Evolutionary conservation across 2,797 vertebrate genomes (phyloP).

Genomic region (Crenuchus spilurus): DNA sequence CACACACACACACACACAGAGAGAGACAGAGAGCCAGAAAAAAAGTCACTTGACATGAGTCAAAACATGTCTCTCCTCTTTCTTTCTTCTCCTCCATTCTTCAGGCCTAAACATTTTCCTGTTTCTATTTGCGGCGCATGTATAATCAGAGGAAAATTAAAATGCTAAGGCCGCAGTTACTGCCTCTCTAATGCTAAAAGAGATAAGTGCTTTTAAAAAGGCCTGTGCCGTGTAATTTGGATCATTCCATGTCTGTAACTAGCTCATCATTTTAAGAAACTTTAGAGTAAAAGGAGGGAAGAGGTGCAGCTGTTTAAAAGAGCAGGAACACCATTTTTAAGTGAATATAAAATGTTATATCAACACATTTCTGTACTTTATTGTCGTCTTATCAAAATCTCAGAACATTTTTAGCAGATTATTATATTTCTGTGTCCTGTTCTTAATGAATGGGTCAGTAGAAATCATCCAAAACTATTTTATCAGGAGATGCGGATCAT

Average conservation of each 20-base stretch:
- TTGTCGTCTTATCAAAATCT: no score
- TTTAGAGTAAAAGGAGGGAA: not conserved
- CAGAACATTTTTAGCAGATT: no score
- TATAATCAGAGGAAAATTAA: slow-evolving; percentile 36
- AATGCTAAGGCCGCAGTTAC: slow-evolving; percentile 8
- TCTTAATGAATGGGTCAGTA: no score
- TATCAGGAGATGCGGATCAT: no score
- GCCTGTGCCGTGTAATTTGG: slow-evolving; percentile 33
- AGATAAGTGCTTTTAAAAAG: not conserved
- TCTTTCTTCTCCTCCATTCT: slow-evolving; percentile 19
- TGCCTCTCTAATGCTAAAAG: slow-evolving; percentile 23
- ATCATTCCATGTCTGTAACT: slow-evolving; percentile 40
- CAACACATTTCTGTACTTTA: no score
- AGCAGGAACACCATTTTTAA: no score
- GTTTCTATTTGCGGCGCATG: slow-evolving; percentile 22
- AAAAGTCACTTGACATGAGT: slow-evolving; percentile 38
- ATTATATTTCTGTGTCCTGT: no score
- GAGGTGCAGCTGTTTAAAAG: no score
- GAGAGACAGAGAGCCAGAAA: not conserved
- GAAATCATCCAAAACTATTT: no score
- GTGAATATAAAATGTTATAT: no score
- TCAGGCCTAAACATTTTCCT: slow-evolving; percentile 37
- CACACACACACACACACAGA: slow-evolving; percentile 19
- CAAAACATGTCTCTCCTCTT: slow-evolving; percentile 37
- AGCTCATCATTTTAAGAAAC: slow-evolving; percentile 27